These are phyloP conservation scores for Dendrophyllia cribrosa DNA, from an alignment of 64 coral and sea anemone species.

Conservation along the genomic window DNA sequence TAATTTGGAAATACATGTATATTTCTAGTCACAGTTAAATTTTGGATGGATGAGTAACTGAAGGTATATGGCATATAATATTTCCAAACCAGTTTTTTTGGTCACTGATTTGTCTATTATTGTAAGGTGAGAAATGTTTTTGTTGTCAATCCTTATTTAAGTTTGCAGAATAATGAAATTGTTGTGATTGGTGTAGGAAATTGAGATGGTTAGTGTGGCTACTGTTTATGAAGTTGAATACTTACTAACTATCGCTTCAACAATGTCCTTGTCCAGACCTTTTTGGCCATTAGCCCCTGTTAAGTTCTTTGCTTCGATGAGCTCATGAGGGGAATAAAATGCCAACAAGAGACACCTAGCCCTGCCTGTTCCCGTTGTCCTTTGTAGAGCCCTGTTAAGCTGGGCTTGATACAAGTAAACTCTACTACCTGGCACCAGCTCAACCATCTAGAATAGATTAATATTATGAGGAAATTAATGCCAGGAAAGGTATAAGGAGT, in stretches of 20 bases:
- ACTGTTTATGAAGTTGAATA: neutral
- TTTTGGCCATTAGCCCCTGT: slow-evolving; percentile 1
- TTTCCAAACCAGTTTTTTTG: too few species aligned
- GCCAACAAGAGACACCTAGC: slow-evolving; percentile 15
- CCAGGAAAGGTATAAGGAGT: too few species aligned
- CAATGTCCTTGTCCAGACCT: slow-evolving; percentile 11
- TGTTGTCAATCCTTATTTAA: too few species aligned
- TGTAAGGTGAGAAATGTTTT: too few species aligned
- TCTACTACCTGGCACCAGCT: neutral
- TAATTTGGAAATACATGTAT: too few species aligned
- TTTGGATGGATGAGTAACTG: too few species aligned
- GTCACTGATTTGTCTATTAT: too few species aligned
- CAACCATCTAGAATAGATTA: neutral
- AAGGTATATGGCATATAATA: too few species aligned
- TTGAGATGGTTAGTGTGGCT: too few species aligned
- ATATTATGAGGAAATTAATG: neutral
- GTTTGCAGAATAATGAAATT: too few species aligned
- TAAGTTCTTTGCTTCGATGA: neutral
- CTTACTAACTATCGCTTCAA: slow-evolving; percentile 13
- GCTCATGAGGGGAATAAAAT: slow-evolving; percentile 7
- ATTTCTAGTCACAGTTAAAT: too few species aligned
- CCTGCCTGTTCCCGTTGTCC: neutral
- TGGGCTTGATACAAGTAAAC: neutral
- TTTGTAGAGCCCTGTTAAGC: neutral
- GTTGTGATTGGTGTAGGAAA: too few species aligned